These are phyloP conservation scores for Tenualosa thibaudeaui DNA, from an alignment of 2,797 vertebrate species.

Conservation along the genomic window DNA sequence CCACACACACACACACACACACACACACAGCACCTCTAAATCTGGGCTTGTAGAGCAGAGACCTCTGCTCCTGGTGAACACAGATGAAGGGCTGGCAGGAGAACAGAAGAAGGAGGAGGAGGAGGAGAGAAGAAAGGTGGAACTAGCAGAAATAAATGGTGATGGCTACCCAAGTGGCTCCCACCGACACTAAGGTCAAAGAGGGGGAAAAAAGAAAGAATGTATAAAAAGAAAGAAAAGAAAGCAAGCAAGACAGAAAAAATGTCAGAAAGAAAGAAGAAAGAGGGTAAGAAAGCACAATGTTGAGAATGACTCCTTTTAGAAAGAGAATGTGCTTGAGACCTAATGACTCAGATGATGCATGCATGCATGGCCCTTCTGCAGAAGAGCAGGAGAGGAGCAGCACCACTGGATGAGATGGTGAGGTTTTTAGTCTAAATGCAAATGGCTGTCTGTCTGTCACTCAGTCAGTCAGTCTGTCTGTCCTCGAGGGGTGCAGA, in stretches of 20 bases:
- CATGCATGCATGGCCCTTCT: conserved; percentile 62
- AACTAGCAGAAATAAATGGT: background rate
- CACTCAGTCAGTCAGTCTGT: conserved; percentile 9
- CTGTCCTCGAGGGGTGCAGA: conserved; percentile 38
- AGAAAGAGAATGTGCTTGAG: conserved; percentile 40
- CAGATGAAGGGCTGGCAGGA: background rate
- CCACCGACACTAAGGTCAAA: background rate
- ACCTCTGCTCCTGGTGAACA: background rate
- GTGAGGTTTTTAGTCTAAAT: conserved; percentile 51
- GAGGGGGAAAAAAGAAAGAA: background rate
- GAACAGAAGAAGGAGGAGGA: background rate
- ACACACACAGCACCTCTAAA: background rate
- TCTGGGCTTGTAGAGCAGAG: background rate
- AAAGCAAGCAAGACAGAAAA: background rate
- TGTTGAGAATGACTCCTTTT: background rate
- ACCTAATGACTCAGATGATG: conserved; percentile 75
- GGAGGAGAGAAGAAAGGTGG: background rate
- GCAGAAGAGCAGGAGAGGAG: conserved; percentile 29
- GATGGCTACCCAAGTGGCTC: background rate
- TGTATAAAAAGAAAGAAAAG: background rate
- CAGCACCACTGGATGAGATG: conserved; percentile 42
- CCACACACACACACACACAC: background rate
- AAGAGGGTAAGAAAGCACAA: background rate
- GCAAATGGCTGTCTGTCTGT: conserved; percentile 47
- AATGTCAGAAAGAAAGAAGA: background rate